Percentiles rank a stretch among this genome's conserved stretches.
phyloP scores from a whole-genome alignment of 2,888 invertebrate species.

The Amphipoea lucens region DNA sequence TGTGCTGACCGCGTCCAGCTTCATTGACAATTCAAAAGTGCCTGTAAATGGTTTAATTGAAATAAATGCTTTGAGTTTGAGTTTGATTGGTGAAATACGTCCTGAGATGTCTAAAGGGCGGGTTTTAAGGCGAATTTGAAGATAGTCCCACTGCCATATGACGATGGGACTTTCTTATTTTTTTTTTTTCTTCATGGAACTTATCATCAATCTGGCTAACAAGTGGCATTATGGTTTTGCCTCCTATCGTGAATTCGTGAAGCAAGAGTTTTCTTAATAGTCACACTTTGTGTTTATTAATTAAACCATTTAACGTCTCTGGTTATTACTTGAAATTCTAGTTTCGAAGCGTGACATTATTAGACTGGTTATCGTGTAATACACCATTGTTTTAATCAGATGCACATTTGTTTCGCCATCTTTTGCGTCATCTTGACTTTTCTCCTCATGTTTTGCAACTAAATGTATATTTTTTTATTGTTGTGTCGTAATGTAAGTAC shows the following conservation, averaged over 20 bases:
- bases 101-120: background rate
- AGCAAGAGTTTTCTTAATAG: background rate
- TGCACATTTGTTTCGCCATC: constrained; percentile 5
- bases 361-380: constrained; percentile 6
- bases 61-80: background rate
- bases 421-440: constrained; percentile 29
- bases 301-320: background rate
- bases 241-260: background rate
- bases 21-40: too few species aligned
- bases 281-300: background rate
- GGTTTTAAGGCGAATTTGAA: background rate
- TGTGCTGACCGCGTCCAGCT: too few species aligned
- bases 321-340: constrained; percentile 6
- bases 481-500: constrained; percentile 7
- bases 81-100: background rate
- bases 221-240: background rate
- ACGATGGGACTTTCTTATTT: background rate
- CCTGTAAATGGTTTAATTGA: too few species aligned
- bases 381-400: constrained; percentile 30
- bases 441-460: constrained; percentile 13
- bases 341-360: background rate
- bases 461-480: constrained; percentile 36
- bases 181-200: too few species aligned
- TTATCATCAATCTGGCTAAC: background rate
- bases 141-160: background rate